Conservation (phyloP, 2,888 invertebrate genomes). For the Camponotus fellah region DNA sequence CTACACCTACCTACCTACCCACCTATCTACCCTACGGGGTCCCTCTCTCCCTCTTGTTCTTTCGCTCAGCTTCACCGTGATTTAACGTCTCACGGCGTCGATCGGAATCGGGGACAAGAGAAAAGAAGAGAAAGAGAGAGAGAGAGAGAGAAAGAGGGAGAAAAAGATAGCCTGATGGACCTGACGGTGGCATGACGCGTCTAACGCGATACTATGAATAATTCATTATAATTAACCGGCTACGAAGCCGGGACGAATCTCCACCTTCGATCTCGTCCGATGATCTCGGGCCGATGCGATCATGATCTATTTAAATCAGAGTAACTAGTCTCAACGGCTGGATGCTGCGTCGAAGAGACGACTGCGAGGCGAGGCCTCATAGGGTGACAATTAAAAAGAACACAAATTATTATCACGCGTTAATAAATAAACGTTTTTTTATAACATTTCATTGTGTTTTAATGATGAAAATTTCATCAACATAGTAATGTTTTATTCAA, state of each 20-base stretch:
- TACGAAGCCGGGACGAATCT: constrained; percentile 52
- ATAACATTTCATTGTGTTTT: neutral
- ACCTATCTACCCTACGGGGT: neutral
- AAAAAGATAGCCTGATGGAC: constrained; percentile 12
- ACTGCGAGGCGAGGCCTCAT: neutral
- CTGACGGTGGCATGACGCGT: constrained; percentile 57
- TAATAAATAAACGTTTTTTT: neutral
- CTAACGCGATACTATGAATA: constrained; percentile 63
- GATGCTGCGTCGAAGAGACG: constrained; percentile 7
- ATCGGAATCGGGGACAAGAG: neutral
- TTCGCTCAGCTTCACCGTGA: constrained; percentile 53
- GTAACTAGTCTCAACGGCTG: constrained; percentile 36
- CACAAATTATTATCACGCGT: constrained; percentile 43
- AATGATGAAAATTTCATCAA: neutral
- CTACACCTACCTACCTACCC: constrained; percentile 33
- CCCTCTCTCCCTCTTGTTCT: constrained; percentile 27
- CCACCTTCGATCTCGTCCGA: constrained; percentile 50
- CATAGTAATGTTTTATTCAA: neutral
- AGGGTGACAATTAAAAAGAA: constrained; percentile 39
- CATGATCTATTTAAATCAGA: constrained; percentile 64
- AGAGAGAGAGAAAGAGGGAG: neutral
- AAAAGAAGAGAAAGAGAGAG: neutral
- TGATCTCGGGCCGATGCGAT: constrained; percentile 55
- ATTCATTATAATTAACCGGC: constrained; percentile 64
- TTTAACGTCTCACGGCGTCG: constrained; percentile 44